phyloP scores from a whole-genome alignment of 1,140 invertebrate species.

The Argopecten irradians region DNA sequence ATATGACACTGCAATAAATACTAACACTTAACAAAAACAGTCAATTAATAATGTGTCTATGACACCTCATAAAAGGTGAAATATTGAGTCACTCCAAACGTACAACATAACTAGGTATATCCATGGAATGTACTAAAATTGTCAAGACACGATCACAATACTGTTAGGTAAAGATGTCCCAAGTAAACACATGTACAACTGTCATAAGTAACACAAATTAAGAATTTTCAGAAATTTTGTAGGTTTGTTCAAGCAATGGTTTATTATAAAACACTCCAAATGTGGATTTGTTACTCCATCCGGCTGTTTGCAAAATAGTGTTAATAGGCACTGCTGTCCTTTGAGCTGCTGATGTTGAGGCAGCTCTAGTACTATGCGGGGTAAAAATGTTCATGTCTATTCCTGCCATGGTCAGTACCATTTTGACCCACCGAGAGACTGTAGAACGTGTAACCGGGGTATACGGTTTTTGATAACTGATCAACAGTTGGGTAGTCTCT shows the following conservation, averaged over 20 bases:
- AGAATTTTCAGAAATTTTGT: neutral
- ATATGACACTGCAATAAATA: too few species aligned
- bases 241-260: neutral
- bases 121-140: too few species aligned
- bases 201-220: neutral
- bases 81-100: too few species aligned
- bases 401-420: conserved; percentile 24
- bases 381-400: conserved; percentile 40
- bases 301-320: conserved; percentile 36
- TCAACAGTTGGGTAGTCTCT: neutral
- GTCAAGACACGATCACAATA: too few species aligned
- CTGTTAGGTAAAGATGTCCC: too few species aligned
- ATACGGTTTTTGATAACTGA: conserved; percentile 29
- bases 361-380: conserved; percentile 44
- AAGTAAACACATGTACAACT: too few species aligned
- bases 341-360: conserved; percentile 34
- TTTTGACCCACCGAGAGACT: conserved; percentile 43
- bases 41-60: too few species aligned
- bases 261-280: conserved; percentile 46
- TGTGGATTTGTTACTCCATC: conserved; percentile 32
- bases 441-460: conserved; percentile 19
- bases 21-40: too few species aligned
- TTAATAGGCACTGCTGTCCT: neutral
- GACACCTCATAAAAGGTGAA: too few species aligned
- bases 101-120: too few species aligned